These are phyloP conservation scores for Cyprinodon variegatus DNA, from an alignment of 2,113 vertebrate species.

Conservation along the genomic window DNA sequence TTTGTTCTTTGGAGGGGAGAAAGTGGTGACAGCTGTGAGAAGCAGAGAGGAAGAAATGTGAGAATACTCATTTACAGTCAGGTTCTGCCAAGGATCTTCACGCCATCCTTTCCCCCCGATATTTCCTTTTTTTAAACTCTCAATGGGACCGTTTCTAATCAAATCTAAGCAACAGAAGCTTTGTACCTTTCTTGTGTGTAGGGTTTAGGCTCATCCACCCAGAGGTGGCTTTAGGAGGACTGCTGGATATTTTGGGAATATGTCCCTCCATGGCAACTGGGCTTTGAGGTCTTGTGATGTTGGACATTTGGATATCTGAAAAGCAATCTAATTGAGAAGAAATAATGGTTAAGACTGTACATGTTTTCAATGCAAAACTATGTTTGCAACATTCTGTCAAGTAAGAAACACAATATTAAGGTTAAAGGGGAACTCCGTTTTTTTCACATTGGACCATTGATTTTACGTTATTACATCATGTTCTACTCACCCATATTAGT, in stretches of 20 bases:
- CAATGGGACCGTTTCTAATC: neutral
- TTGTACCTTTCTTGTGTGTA: constrained; percentile 91
- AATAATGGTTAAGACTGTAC: neutral
- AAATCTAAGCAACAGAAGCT: neutral
- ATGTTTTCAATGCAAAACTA: neutral
- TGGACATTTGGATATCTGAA: constrained; percentile 86
- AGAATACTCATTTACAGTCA: constrained; percentile 5
- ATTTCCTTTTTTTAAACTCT: constrained; percentile 1
- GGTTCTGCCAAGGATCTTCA: constrained; percentile 7
- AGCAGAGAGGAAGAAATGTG: constrained; percentile 31
- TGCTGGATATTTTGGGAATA: constrained; percentile 85
- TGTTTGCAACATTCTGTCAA: neutral
- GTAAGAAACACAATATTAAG: neutral
- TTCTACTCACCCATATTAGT: no score
- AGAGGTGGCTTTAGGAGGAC: constrained; percentile 87
- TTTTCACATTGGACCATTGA: no score
- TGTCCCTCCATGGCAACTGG: constrained; percentile 80
- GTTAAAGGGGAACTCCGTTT: neutral
- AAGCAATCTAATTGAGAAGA: constrained; percentile 82
- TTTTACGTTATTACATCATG: no score
- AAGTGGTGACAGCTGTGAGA: constrained; percentile 71
- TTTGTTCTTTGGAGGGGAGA: constrained; percentile 88
- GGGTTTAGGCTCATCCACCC: constrained; percentile 84
- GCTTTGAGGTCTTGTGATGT: constrained; percentile 81
- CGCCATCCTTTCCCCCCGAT: neutral